A percentile compares a stretch with the other conserved stretches of the same genome.
phyloP scores from a whole-genome alignment of 2,888 invertebrate species.

The Phyllotreta cruciferae region DNA sequence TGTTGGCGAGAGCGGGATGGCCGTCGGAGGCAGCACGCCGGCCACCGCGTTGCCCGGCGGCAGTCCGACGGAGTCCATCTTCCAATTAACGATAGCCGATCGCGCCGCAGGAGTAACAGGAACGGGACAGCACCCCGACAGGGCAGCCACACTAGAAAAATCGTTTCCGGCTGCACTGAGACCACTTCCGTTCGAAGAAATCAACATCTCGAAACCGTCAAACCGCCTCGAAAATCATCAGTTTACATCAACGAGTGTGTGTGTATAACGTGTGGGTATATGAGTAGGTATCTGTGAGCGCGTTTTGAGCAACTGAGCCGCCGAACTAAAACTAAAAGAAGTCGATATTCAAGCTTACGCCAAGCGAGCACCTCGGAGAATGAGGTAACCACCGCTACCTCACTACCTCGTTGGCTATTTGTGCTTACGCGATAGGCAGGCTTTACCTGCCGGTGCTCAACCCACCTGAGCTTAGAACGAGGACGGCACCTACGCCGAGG shows the following conservation, averaged over 20 bases:
- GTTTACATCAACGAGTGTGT: constrained; percentile 13
- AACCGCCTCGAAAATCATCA: constrained; percentile 16
- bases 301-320: constrained; percentile 12
- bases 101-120: constrained; percentile 64
- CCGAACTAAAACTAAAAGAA: constrained; percentile 12
- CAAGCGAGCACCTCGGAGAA: constrained; percentile 61
- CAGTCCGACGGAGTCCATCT: constrained; percentile 68
- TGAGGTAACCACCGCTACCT: constrained; percentile 60
- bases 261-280: constrained; percentile 11
- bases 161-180: constrained; percentile 59
- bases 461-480: constrained; percentile 53
- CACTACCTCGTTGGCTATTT: constrained; percentile 59
- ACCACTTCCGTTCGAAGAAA: constrained; percentile 68
- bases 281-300: not conserved
- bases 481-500: constrained; percentile 35
- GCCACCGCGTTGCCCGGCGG: constrained; percentile 62
- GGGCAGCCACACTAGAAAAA: constrained; percentile 58
- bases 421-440: constrained; percentile 59
- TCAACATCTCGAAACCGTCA: constrained; percentile 64
- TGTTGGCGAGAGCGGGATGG: constrained; percentile 67
- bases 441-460: constrained; percentile 57
- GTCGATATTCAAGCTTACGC: constrained; percentile 55
- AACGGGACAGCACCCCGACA: constrained; percentile 62
- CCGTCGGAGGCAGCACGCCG: constrained; percentile 59
- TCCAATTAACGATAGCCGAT: constrained; percentile 62